A percentile compares a stretch with the other conserved stretches of the same genome.
These are phyloP conservation scores for Patella ulyssiponensis DNA, from an alignment of 2,888 invertebrate genomes.

Conservation along the genomic window DNA sequence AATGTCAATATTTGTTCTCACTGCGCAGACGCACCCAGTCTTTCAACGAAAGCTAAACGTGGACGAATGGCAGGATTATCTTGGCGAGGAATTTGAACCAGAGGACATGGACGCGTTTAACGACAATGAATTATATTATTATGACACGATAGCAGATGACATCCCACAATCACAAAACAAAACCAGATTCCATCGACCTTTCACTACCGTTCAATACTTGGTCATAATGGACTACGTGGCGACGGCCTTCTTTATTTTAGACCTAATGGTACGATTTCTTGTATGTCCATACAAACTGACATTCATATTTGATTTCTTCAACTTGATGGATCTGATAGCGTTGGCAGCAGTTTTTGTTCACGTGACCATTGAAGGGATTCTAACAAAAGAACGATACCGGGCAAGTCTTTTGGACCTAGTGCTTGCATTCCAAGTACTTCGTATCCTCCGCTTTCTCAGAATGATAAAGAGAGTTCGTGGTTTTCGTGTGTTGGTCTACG, in stretches of 20 bases:
- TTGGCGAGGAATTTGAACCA: not conserved
- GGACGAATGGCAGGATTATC: not conserved
- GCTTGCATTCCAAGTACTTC: not conserved
- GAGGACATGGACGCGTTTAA: not conserved
- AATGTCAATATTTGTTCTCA: not conserved
- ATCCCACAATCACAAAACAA: not conserved
- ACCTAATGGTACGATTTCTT: slow-evolving; percentile 3
- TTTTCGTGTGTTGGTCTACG: not conserved
- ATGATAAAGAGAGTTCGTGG: not conserved
- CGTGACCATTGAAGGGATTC: not conserved
- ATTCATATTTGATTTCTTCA: slow-evolving; percentile 5
- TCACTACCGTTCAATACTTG: not conserved
- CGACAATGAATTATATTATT: not conserved
- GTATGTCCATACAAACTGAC: slow-evolving; percentile 1
- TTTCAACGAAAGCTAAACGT: not conserved
- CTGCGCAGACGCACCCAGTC: not conserved
- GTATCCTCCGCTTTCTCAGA: not conserved
- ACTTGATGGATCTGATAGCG: slow-evolving; percentile 5
- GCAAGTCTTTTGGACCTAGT: not conserved
- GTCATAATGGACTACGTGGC: not conserved
- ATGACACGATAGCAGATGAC: not conserved
- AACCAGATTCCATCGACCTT: not conserved
- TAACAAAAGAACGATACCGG: not conserved
- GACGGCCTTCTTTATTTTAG: slow-evolving; percentile 12
- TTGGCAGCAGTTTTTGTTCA: not conserved